phyloP scores from a whole-genome alignment of 2,797 vertebrate species.

The Eidolon dupreanum region DNA sequence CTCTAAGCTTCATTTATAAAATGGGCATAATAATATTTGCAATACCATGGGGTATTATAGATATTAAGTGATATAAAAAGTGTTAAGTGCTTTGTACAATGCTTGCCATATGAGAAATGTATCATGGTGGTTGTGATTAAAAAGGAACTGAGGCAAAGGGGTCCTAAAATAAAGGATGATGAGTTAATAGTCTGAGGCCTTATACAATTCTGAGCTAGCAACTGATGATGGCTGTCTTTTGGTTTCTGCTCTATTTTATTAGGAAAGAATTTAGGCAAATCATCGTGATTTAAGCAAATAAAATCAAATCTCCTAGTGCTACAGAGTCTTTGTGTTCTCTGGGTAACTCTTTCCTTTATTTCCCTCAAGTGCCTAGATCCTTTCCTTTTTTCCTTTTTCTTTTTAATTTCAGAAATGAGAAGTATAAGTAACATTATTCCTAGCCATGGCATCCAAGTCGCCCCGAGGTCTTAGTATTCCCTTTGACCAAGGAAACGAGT shows the following conservation, averaged over 20 bases:
- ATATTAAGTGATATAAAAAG: background rate
- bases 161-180: background rate
- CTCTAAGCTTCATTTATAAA: background rate
- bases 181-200: background rate
- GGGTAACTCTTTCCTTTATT: background rate
- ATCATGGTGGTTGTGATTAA: background rate
- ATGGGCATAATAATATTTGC: background rate
- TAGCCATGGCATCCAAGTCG: background rate
- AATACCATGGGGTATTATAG: background rate
- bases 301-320: background rate
- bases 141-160: background rate
- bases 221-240: background rate
- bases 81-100: background rate
- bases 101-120: background rate
- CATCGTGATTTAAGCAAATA: background rate
- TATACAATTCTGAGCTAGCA: background rate
- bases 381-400: too few species aligned
- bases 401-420: background rate
- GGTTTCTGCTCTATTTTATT: background rate
- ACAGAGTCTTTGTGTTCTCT: background rate
- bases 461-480: background rate
- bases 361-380: background rate
- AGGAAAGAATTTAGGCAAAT: conserved; percentile 8
- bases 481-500: background rate
- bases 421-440: background rate